A percentile compares a stretch with the other conserved stretches of the same genome.
These are phyloP conservation scores for Poecilia latipinna DNA, from an alignment of 2,113 vertebrate genomes.

Conservation along the genomic window DNA sequence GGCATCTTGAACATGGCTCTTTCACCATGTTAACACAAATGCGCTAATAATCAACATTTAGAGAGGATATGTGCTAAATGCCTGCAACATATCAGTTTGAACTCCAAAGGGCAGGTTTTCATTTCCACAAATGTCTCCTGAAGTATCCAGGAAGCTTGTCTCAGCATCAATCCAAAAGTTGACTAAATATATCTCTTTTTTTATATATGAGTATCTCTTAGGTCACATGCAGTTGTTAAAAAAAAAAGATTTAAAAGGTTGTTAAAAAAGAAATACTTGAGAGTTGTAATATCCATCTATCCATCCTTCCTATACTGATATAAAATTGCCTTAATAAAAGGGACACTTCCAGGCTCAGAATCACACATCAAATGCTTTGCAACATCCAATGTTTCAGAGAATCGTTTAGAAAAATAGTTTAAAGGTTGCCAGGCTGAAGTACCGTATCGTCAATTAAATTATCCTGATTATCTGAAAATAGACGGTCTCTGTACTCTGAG, in stretches of 20 bases:
- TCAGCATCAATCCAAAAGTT: neutral
- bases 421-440: neutral
- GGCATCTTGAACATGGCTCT: neutral
- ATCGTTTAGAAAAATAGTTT: neutral
- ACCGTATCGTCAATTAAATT: neutral
- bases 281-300: neutral
- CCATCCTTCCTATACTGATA: neutral
- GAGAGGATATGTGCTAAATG: neutral
- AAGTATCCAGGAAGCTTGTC: neutral
- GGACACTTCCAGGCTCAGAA: too few species aligned
- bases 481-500: neutral
- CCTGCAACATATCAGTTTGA: neutral
- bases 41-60: neutral
- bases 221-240: too few species aligned
- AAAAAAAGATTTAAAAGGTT: too few species aligned
- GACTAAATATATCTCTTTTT: neutral
- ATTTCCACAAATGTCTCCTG: neutral
- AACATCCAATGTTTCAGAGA: too few species aligned
- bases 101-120: too few species aligned
- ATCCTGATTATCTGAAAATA: neutral
- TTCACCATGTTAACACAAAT: neutral
- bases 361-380: too few species aligned
- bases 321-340: too few species aligned
- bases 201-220: too few species aligned
- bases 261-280: too few species aligned